Base-by-base conservation (phyloP, 1,140 invertebrate genomes). In the Charaxes varanes region DNA sequence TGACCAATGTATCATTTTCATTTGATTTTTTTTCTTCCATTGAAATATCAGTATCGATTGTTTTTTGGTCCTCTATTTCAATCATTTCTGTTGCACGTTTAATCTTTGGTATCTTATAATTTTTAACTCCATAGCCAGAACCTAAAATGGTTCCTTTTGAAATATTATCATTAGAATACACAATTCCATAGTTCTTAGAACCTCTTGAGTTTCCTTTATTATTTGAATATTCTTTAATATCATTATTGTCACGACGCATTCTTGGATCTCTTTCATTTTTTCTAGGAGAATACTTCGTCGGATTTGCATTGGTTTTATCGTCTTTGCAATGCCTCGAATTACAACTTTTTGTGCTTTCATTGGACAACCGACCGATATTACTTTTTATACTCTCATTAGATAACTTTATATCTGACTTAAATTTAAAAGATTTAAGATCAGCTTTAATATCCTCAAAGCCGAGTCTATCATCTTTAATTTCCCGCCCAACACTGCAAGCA, bases 31-130 rank as follows among this genome's bases (percentile, higher is more conserved):
- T 14, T 6, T 28, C 13, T 6, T 28, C 26, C n/a, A n/a, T n/a
- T n/a, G n/a, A n/a, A 28, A 10, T 7, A 15, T 46, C 18, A 27
- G 7, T 35, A 32, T 35, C 24, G 24, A 30, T 11, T 32, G 10
- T 47, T n/a, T 31, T 19, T 11, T 18, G 10, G 28, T 43, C 56
- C 16, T 42, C 50, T 21, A 7, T 36, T 38, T 44, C 26, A 10
- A 28, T 50, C 47, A 62, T 58, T 24, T 62, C 44, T 33, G 19
- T 31, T 10, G 41, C 24, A 6, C 79, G 77, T 61, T 86, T 87
- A 18, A 88, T 86, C 71, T 90, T 90, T 1, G 89, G 89, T 45
- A 90, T 90, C 68, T 86, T 88, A 41, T 89, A 90, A 32, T 88
- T 87, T 55, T 90, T 89, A 0, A 89, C 69, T 4, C 87, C 86